A percentile compares a stretch with the other conserved stretches of the same genome.
phyloP scores from a whole-genome alignment of 2,888 invertebrate genomes.

The Tricholauxania praeusta region DNA sequence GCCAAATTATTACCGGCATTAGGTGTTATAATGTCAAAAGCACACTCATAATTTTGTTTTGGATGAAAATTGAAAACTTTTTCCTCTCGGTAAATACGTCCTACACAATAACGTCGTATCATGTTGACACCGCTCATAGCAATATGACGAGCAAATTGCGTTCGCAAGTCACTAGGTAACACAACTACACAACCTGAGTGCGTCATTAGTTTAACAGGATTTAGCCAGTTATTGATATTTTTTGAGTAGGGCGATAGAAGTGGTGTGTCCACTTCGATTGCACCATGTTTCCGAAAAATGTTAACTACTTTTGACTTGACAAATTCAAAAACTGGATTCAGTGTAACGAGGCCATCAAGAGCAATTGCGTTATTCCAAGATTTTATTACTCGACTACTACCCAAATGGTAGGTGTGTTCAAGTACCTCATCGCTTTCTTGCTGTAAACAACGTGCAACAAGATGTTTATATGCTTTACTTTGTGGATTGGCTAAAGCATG shows the following conservation, averaged over 20 bases:
- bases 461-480: slow-evolving; percentile 81
- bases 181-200: slow-evolving; percentile 86
- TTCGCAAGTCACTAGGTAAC: slow-evolving; percentile 86
- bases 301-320: slow-evolving; percentile 68
- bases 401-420: slow-evolving; percentile 86
- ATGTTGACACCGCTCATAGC: slow-evolving; percentile 83
- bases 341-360: slow-evolving; percentile 66
- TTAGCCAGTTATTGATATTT: slow-evolving; percentile 59
- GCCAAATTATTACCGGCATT: slow-evolving; percentile 79
- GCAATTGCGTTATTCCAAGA: slow-evolving; percentile 60
- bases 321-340: slow-evolving; percentile 66
- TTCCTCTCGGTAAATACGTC: slow-evolving; percentile 86
- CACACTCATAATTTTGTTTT: slow-evolving; percentile 88
- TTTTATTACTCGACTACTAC: slow-evolving; percentile 61
- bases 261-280: slow-evolving; percentile 82
- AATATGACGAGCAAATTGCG: slow-evolving; percentile 84
- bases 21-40: slow-evolving; percentile 92
- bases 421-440: slow-evolving; percentile 66
- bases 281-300: slow-evolving; percentile 84
- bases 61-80: slow-evolving; percentile 87
- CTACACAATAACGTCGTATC: slow-evolving; percentile 87
- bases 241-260: slow-evolving; percentile 81
- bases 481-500: slow-evolving; percentile 86
- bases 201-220: slow-evolving; percentile 85
- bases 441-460: slow-evolving; percentile 70